Percentiles rank a stretch among this genome's conserved stretches.
Evolutionary conservation across 2,888 invertebrate genomes (phyloP).

Genomic region (Nomada hirtipes): DNA sequence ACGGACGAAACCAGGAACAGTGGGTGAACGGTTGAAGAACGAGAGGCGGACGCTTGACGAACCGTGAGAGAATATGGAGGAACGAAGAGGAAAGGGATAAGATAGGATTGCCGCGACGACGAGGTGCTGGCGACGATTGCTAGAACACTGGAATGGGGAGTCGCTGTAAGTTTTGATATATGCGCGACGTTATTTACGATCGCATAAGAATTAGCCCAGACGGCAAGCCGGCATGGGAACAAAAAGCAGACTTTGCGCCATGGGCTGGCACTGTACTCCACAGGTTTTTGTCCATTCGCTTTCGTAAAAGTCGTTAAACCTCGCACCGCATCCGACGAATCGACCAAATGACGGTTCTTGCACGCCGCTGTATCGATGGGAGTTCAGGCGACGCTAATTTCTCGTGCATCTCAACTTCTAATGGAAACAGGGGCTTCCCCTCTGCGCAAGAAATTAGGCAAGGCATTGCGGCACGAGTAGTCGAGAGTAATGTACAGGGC

Average conservation of each 20-base stretch:
- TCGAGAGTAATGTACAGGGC: too few species aligned
- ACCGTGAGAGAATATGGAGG: slow-evolving; percentile 8
- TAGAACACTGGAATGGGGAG: slow-evolving; percentile 63
- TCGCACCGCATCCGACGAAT: slow-evolving; percentile 64
- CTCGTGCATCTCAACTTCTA: not conserved
- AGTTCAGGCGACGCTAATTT: slow-evolving; percentile 21
- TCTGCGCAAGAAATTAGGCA: not conserved
- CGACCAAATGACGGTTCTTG: slow-evolving; percentile 70
- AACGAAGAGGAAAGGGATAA: slow-evolving; percentile 37
- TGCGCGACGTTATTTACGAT: slow-evolving; percentile 82
- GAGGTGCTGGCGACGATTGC: slow-evolving; percentile 52
- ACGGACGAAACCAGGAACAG: not conserved
- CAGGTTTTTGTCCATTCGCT: slow-evolving; percentile 58
- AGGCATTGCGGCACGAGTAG: not conserved
- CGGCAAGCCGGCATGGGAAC: slow-evolving; percentile 63
- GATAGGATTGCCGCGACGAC: slow-evolving; percentile 58
- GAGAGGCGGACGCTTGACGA: not conserved
- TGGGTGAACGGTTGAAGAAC: not conserved
- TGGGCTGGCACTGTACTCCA: slow-evolving; percentile 60
- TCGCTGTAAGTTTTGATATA: slow-evolving; percentile 82
- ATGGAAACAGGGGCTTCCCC: not conserved
- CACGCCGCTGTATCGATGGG: slow-evolving; percentile 29
- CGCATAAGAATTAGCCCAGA: slow-evolving; percentile 82
- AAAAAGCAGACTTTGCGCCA: slow-evolving; percentile 64
- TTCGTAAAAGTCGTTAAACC: slow-evolving; percentile 76